phyloP scores from a whole-genome alignment of 1,140 invertebrate genomes.

The Macrobrachium rosenbergii region DNA sequence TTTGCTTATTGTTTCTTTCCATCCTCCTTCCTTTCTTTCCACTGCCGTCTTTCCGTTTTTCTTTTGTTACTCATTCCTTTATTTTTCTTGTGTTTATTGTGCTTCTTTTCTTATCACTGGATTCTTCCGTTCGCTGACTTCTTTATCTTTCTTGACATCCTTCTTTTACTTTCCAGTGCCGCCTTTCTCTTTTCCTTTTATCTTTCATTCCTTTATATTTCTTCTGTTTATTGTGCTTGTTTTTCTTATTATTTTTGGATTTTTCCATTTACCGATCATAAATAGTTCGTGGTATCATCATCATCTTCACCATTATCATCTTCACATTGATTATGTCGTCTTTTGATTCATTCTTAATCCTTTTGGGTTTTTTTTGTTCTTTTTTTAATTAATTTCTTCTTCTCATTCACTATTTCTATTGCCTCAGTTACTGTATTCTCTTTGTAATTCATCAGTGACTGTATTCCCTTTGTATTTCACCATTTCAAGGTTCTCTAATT shows the following conservation, averaged over 20 bases:
- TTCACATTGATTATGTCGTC: background rate
- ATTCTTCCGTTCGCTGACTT: too few relatives aligned
- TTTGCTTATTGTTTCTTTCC: too few relatives aligned
- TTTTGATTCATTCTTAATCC: background rate
- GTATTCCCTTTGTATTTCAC: too few relatives aligned
- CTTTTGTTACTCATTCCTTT: background rate
- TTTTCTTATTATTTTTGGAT: background rate
- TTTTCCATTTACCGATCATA: background rate
- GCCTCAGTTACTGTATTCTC: too few relatives aligned
- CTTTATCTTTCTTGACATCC: too few relatives aligned
- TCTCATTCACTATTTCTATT: background rate
- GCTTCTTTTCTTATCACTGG: too few relatives aligned
- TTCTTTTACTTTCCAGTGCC: too few relatives aligned
- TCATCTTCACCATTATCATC: background rate
- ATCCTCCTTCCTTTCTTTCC: too few relatives aligned
- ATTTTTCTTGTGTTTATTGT: background rate
- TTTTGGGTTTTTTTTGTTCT: background rate
- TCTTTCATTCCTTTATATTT: background rate
- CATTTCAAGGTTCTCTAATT: too few relatives aligned
- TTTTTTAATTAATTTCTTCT: background rate
- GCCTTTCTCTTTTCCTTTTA: too few relatives aligned
- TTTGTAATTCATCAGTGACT: too few relatives aligned
- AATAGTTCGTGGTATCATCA: background rate
- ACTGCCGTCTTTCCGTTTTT: too few relatives aligned
- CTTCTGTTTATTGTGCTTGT: background rate